Conservation (phyloP, 2,113 vertebrate genomes). For the Globicephala melas region DNA sequence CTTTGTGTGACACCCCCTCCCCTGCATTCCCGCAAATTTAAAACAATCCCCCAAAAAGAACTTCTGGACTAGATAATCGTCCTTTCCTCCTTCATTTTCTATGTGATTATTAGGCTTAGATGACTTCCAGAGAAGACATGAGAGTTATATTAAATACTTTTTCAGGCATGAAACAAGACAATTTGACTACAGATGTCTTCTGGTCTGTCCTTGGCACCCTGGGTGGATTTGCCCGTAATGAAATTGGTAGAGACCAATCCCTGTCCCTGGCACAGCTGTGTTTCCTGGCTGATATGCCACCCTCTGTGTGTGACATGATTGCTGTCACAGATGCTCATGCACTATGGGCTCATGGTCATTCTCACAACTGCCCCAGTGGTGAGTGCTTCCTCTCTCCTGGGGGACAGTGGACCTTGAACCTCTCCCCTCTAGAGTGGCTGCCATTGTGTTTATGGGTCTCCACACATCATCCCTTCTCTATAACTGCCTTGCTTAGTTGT, state of each 20-base stretch:
- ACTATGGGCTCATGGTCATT: accelerated
- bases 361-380: background rate
- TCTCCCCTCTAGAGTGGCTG: background rate
- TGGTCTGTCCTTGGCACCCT: background rate
- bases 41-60: background rate
- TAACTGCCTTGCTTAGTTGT: background rate
- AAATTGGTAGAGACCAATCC: background rate
- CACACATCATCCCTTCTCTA: background rate
- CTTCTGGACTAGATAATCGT: background rate
- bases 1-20: background rate
- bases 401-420: background rate
- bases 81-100: background rate
- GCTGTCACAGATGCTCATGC: background rate
- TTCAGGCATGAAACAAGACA: background rate
- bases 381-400: background rate
- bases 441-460: background rate
- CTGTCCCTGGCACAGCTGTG: background rate
- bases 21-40: background rate
- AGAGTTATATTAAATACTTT: background rate
- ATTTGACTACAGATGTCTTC: background rate
- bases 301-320: background rate
- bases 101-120: background rate
- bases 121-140: background rate
- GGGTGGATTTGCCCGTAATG: background rate
- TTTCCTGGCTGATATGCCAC: background rate